Percentiles rank a stretch among this genome's conserved stretches.
These are phyloP conservation scores for Eunapius fragilis DNA, from an alignment of 37 sponge, comb jelly and placozoan genomes.

Conservation along the genomic window DNA sequence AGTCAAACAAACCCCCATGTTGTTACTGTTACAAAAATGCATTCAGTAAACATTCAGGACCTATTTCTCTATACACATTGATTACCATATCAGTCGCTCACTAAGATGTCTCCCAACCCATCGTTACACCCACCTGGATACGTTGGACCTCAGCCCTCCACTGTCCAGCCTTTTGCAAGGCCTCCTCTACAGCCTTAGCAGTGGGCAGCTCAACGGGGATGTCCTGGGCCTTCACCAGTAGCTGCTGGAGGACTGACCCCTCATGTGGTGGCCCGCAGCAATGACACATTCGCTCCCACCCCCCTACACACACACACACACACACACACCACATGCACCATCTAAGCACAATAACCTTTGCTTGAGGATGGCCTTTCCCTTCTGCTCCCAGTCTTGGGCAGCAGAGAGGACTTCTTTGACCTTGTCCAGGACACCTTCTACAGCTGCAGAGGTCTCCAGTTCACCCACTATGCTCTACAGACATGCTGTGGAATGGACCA, in stretches of 20 bases:
- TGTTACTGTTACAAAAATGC: neutral
- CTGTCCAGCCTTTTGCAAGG: slow-evolving; percentile 44
- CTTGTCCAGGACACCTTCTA: slow-evolving; percentile 3
- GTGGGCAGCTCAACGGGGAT: slow-evolving; percentile 53
- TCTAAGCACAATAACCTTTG: no score
- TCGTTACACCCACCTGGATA: slow-evolving; percentile 37
- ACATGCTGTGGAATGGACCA: neutral
- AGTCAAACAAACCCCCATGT: neutral
- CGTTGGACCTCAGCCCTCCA: slow-evolving; percentile 54
- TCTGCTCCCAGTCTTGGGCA: slow-evolving; percentile 79
- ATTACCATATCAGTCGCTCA: neutral
- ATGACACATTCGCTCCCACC: no score
- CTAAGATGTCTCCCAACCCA: neutral
- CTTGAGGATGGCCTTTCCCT: slow-evolving; percentile 54
- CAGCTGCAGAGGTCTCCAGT: slow-evolving; percentile 19
- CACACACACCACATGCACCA: no score
- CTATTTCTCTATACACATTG: neutral
- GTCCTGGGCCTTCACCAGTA: slow-evolving; percentile 31
- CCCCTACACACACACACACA: no score
- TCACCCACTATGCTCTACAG: no score
- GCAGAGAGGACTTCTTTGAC: slow-evolving; percentile 33
- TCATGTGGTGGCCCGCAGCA: slow-evolving; percentile 32
- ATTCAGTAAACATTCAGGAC: no score
- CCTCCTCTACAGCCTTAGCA: slow-evolving; percentile 9
- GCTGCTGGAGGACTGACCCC: slow-evolving; percentile 7